Base-by-base conservation (phyloP, 2,113 vertebrate species). In the Butorides virescens region DNA sequence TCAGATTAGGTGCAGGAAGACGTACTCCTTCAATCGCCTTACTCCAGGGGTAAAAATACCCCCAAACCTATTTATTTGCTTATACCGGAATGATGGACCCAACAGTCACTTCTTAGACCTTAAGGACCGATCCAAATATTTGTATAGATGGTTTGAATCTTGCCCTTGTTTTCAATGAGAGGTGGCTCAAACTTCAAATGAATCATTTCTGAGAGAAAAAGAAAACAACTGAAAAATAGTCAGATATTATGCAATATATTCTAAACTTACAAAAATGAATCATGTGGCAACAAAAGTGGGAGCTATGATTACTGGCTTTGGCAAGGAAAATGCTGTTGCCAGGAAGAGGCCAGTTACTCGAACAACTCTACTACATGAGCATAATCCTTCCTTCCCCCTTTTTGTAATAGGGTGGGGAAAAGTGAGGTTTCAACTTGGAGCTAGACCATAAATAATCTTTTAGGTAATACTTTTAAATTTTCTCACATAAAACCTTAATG, bases 401-500 rank as follows among this genome's bases (percentile, higher is more conserved):
- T 68, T 85, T 82, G 21, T 82, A 32, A 53, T 23, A 73, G 34
- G 19, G 20, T 86, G n/a, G n/a, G 7, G 34, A 66, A 67, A 74
- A 75, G 62, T 30, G 30, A 75, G 26, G 11, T 77, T 95, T 83
- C 46, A 63, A 32, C n/a, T 59, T 76, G 55, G 25, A 92, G 61
- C 26, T 83, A 62, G 29, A 91, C 34, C 63, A 32, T 59, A 66
- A 90, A 39, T 86, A 85, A 65, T 83, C 20, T 88, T 85, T 49
- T 18, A 74, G 90, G 58, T 90, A 80, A 77, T 71, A 49, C 16
- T 59, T 19, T 63, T 79, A 50, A 83, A 1, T 92, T 95, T 90
- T 92, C 39, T 86, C 56, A n/a, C 63, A 72, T 81, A 52, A 95
- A 90, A 90, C 44, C 47, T 78, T 91, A 68, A 92, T 93, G 96